Base-by-base conservation (phyloP, 2,888 invertebrate species). In the Bruchidius siliquastri region DNA sequence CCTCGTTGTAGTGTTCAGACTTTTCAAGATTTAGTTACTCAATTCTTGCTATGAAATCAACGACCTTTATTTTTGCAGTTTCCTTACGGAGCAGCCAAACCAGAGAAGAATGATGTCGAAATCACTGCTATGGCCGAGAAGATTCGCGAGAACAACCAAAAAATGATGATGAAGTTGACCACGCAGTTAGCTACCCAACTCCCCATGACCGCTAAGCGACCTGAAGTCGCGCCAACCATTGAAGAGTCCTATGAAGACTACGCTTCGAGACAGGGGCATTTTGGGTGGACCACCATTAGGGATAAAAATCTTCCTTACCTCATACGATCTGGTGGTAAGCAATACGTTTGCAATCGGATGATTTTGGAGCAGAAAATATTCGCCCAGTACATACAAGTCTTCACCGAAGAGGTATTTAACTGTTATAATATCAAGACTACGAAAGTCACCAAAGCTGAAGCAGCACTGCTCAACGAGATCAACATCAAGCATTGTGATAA, bases 391-490 rank as follows among this genome's bases (percentile, higher is more conserved):
- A 71, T 67, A 6, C 66, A 70, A 13, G 6, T 75, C 0, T 75
- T 75, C 71, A 74, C 69, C 22, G 69, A 71, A 0, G 75, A 75
- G 66, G 67, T 76, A 20, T 68, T n/a, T n/a, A 32, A 10, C 21
- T 76, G 75, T 32, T 72, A 72, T 21, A 69, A 13, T 6, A 4
- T 76, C n/a, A 67, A 71, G 8, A 72, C 21, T 21, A n/a, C 67
- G 3, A 21, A 22, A 6, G 66, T 72, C 20, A 74, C 74, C 0
- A 69, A 67, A 26, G 75, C 75, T 0, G 75, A 76, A 68, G 73
- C 72, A 4, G 20, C 21, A 18, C 49, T 76, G 26, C 68, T 76
- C 6, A 76, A 76, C 69, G 76, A 76, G 22, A 76, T 76, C 20
- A 76, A 76, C 49, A 71, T 68, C 22, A 21, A 71, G 4, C 76